These are phyloP conservation scores for Heliconius melpomene DNA, from an alignment of 1,140 invertebrate species.

Conservation along the genomic window DNA sequence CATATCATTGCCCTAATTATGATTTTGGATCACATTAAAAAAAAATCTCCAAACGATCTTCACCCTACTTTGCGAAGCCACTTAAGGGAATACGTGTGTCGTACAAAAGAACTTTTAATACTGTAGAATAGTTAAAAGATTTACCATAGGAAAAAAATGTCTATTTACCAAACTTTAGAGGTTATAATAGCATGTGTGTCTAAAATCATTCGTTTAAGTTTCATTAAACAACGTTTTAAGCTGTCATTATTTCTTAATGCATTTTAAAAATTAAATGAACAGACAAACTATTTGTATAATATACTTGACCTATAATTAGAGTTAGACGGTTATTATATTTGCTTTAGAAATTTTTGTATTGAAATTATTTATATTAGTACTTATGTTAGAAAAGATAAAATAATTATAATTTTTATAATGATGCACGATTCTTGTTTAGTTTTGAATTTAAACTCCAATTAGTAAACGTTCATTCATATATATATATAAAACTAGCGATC, in stretches of 20 bases:
- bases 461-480: too few species aligned
- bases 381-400: not conserved
- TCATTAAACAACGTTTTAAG: constrained; percentile 32
- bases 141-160: constrained; percentile 13
- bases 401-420: not conserved
- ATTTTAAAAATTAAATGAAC: constrained; percentile 32
- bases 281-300: constrained; percentile 12
- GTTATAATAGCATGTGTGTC: not conserved
- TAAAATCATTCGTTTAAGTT: constrained; percentile 29
- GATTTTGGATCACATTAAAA: constrained; percentile 14
- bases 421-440: not conserved
- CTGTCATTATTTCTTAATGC: constrained; percentile 18
- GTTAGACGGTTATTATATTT: not conserved
- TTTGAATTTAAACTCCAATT: not conserved
- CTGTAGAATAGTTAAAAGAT: constrained; percentile 22
- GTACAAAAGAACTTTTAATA: constrained; percentile 44
- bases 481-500: too few species aligned
- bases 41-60: constrained; percentile 17
- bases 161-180: constrained; percentile 16
- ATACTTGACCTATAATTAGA: not conserved
- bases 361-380: not conserved
- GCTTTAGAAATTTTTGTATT: constrained; percentile 3
- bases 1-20: not conserved
- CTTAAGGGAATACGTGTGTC: constrained; percentile 39
- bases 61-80: constrained; percentile 37